A percentile compares a stretch with the other conserved stretches of the same genome.
phyloP scores from a whole-genome alignment of 2,797 vertebrate genomes.

The Sarcophilus harrisii region DNA sequence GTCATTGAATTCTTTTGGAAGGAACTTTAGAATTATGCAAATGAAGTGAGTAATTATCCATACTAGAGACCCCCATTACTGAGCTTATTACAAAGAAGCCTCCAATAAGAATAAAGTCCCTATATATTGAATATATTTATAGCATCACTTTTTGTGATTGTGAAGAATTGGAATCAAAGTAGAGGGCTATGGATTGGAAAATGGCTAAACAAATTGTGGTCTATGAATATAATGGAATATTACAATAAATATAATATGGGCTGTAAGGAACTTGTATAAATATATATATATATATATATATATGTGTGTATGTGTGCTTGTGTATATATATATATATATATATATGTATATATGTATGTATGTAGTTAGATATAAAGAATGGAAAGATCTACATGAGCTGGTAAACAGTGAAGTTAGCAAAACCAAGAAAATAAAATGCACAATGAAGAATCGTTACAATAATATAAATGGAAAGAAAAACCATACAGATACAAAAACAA shows the following conservation, averaged over 20 bases:
- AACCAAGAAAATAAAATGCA: neutral
- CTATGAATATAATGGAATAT: neutral
- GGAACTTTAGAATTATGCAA: neutral
- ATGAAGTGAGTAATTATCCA: neutral
- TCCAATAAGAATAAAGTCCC: neutral
- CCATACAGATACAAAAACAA: no score
- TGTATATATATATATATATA: no score
- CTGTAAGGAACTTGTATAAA: neutral
- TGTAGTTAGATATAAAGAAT: neutral
- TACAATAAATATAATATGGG: neutral
- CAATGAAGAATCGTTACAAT: neutral
- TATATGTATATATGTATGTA: no score
- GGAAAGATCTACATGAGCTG: neutral
- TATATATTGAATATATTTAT: neutral
- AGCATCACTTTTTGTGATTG: neutral
- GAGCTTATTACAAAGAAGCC: neutral
- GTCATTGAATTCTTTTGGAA: neutral
- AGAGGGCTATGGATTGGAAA: neutral
- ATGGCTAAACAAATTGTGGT: neutral
- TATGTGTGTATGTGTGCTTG: no score
- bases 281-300: no score
- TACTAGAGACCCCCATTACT: neutral
- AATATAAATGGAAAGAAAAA: neutral
- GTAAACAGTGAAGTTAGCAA: neutral
- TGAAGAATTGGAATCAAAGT: neutral